A percentile compares a stretch with the other conserved stretches of the same genome.
These are phyloP conservation scores for Popillia japonica DNA, from an alignment of 1,140 invertebrate species.

Conservation along the genomic window DNA sequence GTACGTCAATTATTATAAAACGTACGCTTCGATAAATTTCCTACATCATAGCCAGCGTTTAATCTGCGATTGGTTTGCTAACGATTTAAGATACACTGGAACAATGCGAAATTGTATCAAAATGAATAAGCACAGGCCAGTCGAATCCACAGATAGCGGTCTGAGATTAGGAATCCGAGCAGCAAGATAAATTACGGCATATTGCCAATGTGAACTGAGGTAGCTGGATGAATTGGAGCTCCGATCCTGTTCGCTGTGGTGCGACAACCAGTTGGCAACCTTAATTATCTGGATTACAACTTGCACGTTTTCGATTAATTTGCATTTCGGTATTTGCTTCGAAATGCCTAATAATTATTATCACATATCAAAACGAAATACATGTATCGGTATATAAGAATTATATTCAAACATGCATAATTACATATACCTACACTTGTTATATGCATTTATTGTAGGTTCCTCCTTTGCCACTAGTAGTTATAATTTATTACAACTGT, in stretches of 20 bases:
- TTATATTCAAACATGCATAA: too few species aligned
- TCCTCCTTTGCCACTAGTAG: too few species aligned
- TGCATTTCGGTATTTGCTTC: not conserved
- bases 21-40: not conserved
- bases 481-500: too few species aligned
- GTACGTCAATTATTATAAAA: not conserved
- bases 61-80: not conserved
- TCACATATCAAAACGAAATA: too few species aligned
- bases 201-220: not conserved
- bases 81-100: not conserved
- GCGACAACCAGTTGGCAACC: not conserved
- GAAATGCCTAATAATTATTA: not conserved
- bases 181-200: conserved; percentile 3
- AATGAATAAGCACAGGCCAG: not conserved
- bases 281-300: not conserved
- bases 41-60: not conserved
- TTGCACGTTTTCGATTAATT: not conserved
- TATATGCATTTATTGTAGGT: too few species aligned
- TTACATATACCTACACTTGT: too few species aligned
- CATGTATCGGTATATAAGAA: too few species aligned
- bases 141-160: not conserved
- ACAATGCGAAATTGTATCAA: not conserved
- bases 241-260: not conserved
- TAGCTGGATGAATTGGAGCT: not conserved
- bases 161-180: conserved; percentile 3